Base-by-base conservation (phyloP, 2,113 vertebrate genomes). In the Telmatochromis sp. region DNA sequence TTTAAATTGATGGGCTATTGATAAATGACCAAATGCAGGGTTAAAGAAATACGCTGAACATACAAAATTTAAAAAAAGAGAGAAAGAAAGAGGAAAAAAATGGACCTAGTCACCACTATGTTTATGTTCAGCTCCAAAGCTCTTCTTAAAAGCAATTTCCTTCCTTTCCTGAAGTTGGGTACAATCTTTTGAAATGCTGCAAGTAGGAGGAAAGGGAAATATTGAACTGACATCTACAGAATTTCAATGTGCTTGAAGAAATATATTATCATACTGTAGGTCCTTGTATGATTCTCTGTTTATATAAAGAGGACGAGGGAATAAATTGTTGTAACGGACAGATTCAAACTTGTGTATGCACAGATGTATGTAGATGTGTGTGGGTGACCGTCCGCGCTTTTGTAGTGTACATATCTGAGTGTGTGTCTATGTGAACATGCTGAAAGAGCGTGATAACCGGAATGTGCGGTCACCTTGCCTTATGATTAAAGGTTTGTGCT, bases 401-500 rank as follows among this genome's bases (percentile, higher is more conserved):
- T 40, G 31, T 65, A 5, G 42, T 73, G 28, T 79, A 33, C 70
- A 55, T 87, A 63, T 63, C 40, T 65, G 73, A 81, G 17, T 7
- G 19, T n/a, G 83, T 86, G 85, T 86, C 21, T 87, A 80, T 83
- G 80, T 33, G 86, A 87, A 88, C 82, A 63, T 35, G 85, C 86
- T 93, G 92, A 87, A 89, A 26, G 12, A 85, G 89, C 23, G 89
- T 78, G 94, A 96, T 95, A 95, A 95, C 92, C 81, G 81, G 54
- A 92, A 86, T 84, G 85, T 73, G 91, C 90, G 88, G 94, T 96
- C 94, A 96, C 94, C 94, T 96, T 96, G 93, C 92, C 79, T 92
- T 58, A 81, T 93, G 91, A 96, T 95, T 95, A 95, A 94, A 93
- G 87, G 83, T 89, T 86, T 92, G 54, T 40, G 40, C 91, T 93